A percentile compares a stretch with the other conserved stretches of the same genome.
These are phyloP conservation scores for Aphelenchoides avenae DNA, from an alignment of 1,140 invertebrate species.

Conservation along the genomic window DNA sequence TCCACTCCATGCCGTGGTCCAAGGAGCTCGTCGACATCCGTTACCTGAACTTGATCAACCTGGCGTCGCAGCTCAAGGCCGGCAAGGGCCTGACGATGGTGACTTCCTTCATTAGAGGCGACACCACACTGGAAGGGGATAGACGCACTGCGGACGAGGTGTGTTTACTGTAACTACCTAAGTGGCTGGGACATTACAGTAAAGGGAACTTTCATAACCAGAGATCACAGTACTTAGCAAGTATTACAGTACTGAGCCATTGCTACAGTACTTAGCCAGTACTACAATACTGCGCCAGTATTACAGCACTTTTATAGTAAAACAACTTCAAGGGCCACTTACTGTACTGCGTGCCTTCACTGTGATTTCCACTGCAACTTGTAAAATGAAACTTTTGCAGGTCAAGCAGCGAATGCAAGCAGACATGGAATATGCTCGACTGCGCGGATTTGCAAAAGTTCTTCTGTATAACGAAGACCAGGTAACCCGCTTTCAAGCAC, in stretches of 20 bases:
- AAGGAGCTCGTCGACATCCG: slow-evolving; percentile 53
- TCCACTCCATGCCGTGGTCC: slow-evolving; percentile 55
- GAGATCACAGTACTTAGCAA: too few species aligned
- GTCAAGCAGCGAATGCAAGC: slow-evolving; percentile 49
- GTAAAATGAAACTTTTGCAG: slow-evolving; percentile 17
- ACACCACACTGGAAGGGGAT: slow-evolving; percentile 50
- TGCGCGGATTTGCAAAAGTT: slow-evolving; percentile 54
- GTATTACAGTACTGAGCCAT: too few species aligned
- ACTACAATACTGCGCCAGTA: too few species aligned
- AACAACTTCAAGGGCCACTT: too few species aligned
- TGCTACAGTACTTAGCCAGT: too few species aligned
- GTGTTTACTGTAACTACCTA: slow-evolving; percentile 14
- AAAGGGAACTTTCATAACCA: too few species aligned
- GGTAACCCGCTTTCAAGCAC: slow-evolving; percentile 18
- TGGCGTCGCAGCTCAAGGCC: slow-evolving; percentile 56
- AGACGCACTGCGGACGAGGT: slow-evolving; percentile 39
- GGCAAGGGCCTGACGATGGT: slow-evolving; percentile 81
- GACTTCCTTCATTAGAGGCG: slow-evolving; percentile 78
- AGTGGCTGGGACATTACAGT: too few species aligned
- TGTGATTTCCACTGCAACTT: too few species aligned
- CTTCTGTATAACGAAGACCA: slow-evolving; percentile 54
- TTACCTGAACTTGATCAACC: slow-evolving; percentile 53
- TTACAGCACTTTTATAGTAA: too few species aligned
- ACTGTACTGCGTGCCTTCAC: too few species aligned
- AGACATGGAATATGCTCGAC: slow-evolving; percentile 46